phyloP scores from a whole-genome alignment of 2,113 vertebrate species.

The Urocynchramus pylzowi region DNA sequence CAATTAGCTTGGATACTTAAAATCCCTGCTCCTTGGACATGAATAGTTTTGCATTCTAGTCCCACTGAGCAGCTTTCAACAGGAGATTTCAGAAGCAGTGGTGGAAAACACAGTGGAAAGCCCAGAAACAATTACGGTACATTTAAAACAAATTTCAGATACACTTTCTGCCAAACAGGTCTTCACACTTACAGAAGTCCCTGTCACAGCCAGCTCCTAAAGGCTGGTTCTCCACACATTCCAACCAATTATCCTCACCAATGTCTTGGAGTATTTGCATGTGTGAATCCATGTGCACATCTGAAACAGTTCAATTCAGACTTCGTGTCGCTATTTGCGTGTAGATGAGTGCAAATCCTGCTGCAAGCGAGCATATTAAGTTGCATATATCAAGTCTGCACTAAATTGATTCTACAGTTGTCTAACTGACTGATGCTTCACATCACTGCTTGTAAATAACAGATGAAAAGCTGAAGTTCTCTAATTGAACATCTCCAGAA shows the following conservation, averaged over 20 bases:
- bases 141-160: not conserved
- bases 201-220: not conserved
- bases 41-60: not conserved
- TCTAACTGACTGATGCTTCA: not conserved
- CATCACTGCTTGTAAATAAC: not conserved
- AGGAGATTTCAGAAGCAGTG: not conserved
- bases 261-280: not conserved
- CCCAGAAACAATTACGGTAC: not conserved
- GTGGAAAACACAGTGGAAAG: not conserved
- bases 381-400: not conserved
- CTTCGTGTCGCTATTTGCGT: not conserved
- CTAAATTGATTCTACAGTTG: not conserved
- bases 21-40: not conserved
- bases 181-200: not conserved
- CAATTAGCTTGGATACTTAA: slow-evolving; percentile 22
- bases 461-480: not conserved
- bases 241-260: not conserved
- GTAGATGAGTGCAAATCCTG: not conserved
- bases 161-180: not conserved
- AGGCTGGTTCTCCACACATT: not conserved
- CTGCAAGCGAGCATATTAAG: not conserved
- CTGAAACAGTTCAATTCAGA: not conserved
- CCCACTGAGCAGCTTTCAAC: not conserved
- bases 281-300: not conserved
- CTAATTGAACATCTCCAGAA: not conserved